Evolutionary conservation across 2,113 vertebrate species (phyloP).

Genomic region (Tyrannus savana): DNA sequence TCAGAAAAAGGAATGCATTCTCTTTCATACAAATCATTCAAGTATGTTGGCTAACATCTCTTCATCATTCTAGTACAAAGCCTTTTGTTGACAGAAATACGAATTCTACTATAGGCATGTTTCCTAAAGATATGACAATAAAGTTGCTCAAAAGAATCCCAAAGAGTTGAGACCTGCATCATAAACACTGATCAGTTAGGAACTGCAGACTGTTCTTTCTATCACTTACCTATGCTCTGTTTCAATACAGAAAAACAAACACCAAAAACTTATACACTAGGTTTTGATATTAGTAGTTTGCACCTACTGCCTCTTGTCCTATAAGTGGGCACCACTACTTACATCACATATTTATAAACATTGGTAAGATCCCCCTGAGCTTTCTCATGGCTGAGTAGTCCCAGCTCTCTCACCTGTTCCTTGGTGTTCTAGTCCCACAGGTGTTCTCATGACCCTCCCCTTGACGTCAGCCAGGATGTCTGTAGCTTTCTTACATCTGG

Average conservation of each 20-base stretch:
- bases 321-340: neutral
- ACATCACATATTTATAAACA: neutral
- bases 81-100: neutral
- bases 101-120: neutral
- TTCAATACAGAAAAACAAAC: neutral
- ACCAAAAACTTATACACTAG: neutral
- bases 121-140: neutral
- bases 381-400: neutral
- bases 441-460: neutral
- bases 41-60: neutral
- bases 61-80: neutral
- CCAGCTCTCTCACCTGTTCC: neutral
- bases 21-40: neutral
- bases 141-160: neutral
- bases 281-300: neutral
- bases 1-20: neutral
- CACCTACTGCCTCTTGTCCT: neutral
- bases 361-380: neutral
- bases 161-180: neutral
- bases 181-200: neutral
- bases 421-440: neutral
- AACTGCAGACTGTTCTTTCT: neutral
- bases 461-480: neutral
- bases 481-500: neutral
- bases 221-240: neutral